Base-by-base conservation (phyloP, 64 coral and sea anemone species). In the Pocillopora verrucosa region DNA sequence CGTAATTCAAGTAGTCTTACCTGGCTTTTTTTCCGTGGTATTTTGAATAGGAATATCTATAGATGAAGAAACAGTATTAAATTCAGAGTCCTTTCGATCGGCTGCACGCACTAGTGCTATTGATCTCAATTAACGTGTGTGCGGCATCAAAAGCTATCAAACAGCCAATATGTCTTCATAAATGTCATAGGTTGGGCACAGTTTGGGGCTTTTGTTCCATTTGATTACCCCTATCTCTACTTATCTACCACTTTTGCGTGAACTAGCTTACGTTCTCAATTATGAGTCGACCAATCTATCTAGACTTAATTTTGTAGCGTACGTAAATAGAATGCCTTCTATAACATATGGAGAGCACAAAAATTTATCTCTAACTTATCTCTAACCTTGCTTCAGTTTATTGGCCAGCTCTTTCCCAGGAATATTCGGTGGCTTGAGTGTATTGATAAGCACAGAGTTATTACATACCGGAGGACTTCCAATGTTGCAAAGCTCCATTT, bases 401-500 rank as follows among this genome's bases (percentile, higher is more conserved):
- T 84, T 70, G 16, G 79, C 89, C 35, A 91, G 61, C 65, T 91
- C 89, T 15, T 58, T 60, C 12, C 65, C 89, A 35, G 89, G 89
- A 82, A 63, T 58, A 34, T 56, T 67, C 5, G 77, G 74, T 12
- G 89, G 89, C 73, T 84, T 83, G 11, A 83, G 61, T 61, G 65
- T 83, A 20, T 84, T 69, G 35, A 91, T 84, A 11, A 91, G 60
- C 16, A 91, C 36, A 14, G 89, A 80, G 51, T 91, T 91, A 35
- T 76, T 36, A 82, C 89, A 91, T 13, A 80, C 36, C 13, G 89
- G 89, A 5, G 89, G 89, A 76, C 89, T 91, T 11, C 89, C 89
- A 59, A 91, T 91, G 9, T 83, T 75, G 12, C 89, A 91, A 45
- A 91, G 74, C 41, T 91, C 89, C 16, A 79, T 65, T 45, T 91